A percentile compares a stretch with the other conserved stretches of the same genome.
phyloP scores from a whole-genome alignment of 2,797 vertebrate genomes.

The Crypturellus tataupa region DNA sequence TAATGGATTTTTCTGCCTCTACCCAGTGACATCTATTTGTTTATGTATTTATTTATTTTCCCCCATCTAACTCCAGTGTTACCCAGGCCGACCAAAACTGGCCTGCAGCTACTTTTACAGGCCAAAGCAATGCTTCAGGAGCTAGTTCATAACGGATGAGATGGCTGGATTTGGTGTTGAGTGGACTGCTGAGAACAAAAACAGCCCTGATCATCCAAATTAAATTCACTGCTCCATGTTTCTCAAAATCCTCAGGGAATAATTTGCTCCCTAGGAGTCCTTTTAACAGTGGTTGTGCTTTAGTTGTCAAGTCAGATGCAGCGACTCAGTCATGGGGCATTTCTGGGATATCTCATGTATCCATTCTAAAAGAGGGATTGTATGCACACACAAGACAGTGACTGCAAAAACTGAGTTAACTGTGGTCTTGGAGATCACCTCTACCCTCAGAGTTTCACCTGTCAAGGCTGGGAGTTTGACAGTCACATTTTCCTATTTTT shows the following conservation, averaged over 20 bases:
- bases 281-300: conserved; percentile 17
- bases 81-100: neutral
- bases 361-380: neutral
- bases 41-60: neutral
- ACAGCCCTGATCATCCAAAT: neutral
- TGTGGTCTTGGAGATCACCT: neutral
- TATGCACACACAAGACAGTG: neutral
- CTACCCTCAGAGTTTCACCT: neutral
- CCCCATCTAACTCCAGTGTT: neutral
- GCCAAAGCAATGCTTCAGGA: neutral
- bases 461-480: neutral
- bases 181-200: neutral
- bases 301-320: conserved; percentile 7
- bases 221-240: neutral
- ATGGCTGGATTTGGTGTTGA: neutral
- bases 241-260: neutral
- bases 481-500: conserved; percentile 69
- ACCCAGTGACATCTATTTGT: neutral
- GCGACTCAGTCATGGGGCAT: neutral
- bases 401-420: neutral
- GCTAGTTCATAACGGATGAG: neutral
- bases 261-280: neutral
- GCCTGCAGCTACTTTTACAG: neutral
- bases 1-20: neutral
- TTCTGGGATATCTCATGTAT: conserved; percentile 1